Base-by-base conservation (phyloP, 2,888 invertebrate genomes). In the Argynnis bischoffii region DNA sequence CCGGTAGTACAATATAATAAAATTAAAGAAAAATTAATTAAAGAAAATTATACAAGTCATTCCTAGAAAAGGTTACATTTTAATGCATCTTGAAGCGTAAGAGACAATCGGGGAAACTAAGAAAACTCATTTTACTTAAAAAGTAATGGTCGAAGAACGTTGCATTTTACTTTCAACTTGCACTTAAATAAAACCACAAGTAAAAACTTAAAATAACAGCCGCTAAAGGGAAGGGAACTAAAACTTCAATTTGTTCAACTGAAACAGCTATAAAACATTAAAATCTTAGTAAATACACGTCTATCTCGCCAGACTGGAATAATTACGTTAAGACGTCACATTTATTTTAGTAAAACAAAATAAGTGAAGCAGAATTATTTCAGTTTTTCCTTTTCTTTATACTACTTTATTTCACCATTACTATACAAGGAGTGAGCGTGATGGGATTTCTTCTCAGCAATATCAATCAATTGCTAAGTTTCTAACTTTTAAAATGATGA, bases 211-310 rank as follows among this genome's bases (percentile, higher is more conserved):
- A 48, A 66, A 65, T 65, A 59, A 53, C 51, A 64, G 26, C 47
- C 59, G 51, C 50, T 59, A 55, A 64, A 55, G 59, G 35, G 26
- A 59, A 64, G 59, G 48, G 13, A 60, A 63, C 47, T 55, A 63
- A 53, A 61, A 67, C 63, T 60, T 55, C 63, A 63, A 59, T 67
- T 67, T 63, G 53, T 70, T 53, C 56, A 53, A n/a, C 41, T 59
- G 65, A 66, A 59, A 67, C 48, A 66, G 54, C 46, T 46, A 60
- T 64, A 68, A 68, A 68, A 56, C 60, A 60, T 68, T 55, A 64
- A 64, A 68, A 60, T 68, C 59, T 64, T 60, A 64, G 55, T 68
- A 64, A 68, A 64, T 68, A 54, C 59, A 66, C 46, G 59, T 60
- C 55, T 55, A 59, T 55, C 55, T 61, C 60, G 68, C 54, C 55